phyloP scores from a whole-genome alignment of 2,113 vertebrate species.

The Girardinichthys multiradiatus region DNA sequence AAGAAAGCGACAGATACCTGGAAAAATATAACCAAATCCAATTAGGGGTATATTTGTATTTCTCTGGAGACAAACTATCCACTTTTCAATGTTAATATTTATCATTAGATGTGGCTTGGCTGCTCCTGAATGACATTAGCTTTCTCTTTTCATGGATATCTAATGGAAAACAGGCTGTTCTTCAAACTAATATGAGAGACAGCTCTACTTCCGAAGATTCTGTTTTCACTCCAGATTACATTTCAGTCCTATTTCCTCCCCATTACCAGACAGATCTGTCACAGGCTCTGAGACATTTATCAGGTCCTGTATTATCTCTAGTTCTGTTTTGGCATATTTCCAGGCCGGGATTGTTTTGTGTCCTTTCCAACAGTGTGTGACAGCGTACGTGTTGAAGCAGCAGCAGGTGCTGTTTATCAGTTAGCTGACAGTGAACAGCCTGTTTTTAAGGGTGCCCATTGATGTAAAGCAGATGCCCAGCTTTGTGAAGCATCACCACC shows the following conservation, averaged over 20 bases:
- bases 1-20: too few relatives aligned
- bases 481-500: background rate
- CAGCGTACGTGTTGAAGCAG: constrained; percentile 25
- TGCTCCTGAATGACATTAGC: background rate
- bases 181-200: background rate
- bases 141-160: too few relatives aligned
- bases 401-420: constrained; percentile 62
- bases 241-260: constrained; percentile 18
- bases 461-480: constrained; percentile 38
- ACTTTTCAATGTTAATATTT: background rate
- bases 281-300: background rate
- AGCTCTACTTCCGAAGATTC: background rate
- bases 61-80: background rate
- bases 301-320: constrained; percentile 9
- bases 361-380: constrained; percentile 22
- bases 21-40: too few relatives aligned
- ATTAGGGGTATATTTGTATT: too few relatives aligned
- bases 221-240: constrained; percentile 1
- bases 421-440: constrained; percentile 26
- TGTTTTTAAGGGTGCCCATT: background rate
- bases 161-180: too few relatives aligned
- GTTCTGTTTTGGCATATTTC: constrained; percentile 29
- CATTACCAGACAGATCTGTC: background rate
- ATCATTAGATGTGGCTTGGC: background rate
- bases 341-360: constrained; percentile 16